Evolutionary conservation across 2,113 vertebrate species (phyloP), one percentile per base, ranked within the genome.

Genomic region (Tringa solitaria): DNA sequence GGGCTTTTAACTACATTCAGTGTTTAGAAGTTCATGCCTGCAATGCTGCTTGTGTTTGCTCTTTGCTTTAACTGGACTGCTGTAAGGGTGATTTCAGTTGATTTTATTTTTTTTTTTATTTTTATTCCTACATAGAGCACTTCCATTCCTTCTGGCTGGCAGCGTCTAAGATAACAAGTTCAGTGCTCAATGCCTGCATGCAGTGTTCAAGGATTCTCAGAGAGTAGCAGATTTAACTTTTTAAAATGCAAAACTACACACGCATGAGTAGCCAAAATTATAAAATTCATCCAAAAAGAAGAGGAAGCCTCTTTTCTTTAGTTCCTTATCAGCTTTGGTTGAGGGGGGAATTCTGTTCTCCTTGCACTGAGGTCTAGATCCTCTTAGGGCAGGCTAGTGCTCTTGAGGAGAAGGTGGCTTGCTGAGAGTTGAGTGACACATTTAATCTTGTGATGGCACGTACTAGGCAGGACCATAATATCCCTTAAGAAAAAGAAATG

Each of bases 401-500:
- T 84, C 69, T 64, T 78, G 79, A 73, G 60, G 63, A 84, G 50
- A 84, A 50, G 28, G 32, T 79, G 48, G 18, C 50, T 79, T 89
- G 53, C 80, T 79, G 84, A 68, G 30, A 54, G 17, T 50, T 86
- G 79, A 96, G 56, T 84, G 88, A 75, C 69, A 53, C 30, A 24
- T 92, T 86, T 94, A 73, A 75, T 96, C 88, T 69, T 43, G 28
- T 72, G 51, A 27, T 89, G 64, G 65, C 60, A 84, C 8, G 0
- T 86, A 90, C 64, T 63, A 90, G 53, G 80, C 59, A 85, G 75
- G 46, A 74, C 8, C 1, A 54, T 95, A 89, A 73, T 92, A 89
- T 79, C 69, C 76, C 76, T 64, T 87, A 92, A 90, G 69, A 72
- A 89, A 78, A 94, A 86, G 24, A 93, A 95, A 61, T 87, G 83